Conservation (phyloP, 2,888 invertebrate species). For the Selenia dentaria region DNA sequence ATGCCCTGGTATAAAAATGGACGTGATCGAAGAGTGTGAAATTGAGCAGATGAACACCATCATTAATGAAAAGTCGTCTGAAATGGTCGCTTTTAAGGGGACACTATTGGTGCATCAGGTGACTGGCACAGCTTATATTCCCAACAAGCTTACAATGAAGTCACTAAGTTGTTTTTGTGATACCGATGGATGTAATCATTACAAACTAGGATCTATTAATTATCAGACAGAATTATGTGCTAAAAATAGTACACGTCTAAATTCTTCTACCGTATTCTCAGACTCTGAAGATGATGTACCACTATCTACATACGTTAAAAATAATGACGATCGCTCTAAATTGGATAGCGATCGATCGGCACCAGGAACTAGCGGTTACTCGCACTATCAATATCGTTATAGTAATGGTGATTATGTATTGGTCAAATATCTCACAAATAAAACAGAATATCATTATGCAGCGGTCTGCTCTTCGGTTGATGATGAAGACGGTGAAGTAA, state of each 20-base stretch:
- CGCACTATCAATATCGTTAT: conserved; percentile 22
- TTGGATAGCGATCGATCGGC: conserved; percentile 17
- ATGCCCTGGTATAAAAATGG: conserved; percentile 15
- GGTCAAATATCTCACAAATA: conserved; percentile 22
- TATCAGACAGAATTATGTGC: conserved; percentile 5
- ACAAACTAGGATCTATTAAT: conserved; percentile 9
- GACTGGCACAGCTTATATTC: conserved; percentile 25
- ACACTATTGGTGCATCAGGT: conserved; percentile 37
- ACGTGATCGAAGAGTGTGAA: neutral
- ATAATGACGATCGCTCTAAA: conserved; percentile 5
- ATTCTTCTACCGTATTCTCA: conserved; percentile 9
- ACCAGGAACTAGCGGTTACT: conserved; percentile 21
- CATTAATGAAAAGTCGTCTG: conserved; percentile 26
- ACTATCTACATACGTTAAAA: conserved; percentile 16
- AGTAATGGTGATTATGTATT: conserved; percentile 29
- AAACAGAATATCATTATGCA: conserved; percentile 29
- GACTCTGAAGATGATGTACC: conserved; percentile 16
- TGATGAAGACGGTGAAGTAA: conserved; percentile 6
- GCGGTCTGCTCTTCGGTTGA: conserved; percentile 21
- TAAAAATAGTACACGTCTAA: conserved; percentile 7
- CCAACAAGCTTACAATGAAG: conserved; percentile 33
- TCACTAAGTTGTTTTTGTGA: conserved; percentile 37
- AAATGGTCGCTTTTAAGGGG: conserved; percentile 34
- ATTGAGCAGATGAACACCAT: conserved; percentile 3
- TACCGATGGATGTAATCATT: conserved; percentile 2